A percentile compares a stretch with the other conserved stretches of the same genome.
Conservation (phyloP, 2,113 vertebrate species). For the Deroptyus accipitrinus region DNA sequence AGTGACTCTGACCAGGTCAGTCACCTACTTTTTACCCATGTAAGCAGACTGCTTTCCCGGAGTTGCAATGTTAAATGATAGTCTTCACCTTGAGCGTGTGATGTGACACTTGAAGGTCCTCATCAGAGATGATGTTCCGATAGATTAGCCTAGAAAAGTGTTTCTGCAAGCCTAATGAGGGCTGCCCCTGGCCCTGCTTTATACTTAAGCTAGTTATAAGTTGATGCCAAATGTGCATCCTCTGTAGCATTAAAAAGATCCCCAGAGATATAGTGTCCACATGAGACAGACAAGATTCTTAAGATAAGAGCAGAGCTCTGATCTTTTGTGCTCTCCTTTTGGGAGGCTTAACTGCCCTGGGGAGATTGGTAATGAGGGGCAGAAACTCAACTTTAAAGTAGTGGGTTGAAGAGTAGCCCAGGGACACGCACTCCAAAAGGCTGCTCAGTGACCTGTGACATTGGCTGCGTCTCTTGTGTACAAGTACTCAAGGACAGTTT, state of each 20-base stretch:
- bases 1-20: background rate
- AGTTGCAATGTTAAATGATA: background rate
- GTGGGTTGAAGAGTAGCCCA: background rate
- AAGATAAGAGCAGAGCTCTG: background rate
- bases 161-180: background rate
- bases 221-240: background rate
- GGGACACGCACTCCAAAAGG: background rate
- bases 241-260: background rate
- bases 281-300: background rate
- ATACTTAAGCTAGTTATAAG: background rate
- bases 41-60: background rate
- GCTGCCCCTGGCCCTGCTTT: background rate
- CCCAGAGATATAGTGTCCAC: background rate
- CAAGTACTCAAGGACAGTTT: background rate
- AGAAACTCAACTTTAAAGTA: background rate
- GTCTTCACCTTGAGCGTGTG: background rate
- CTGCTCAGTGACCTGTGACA: constrained; percentile 9
- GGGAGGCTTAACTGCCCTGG: background rate
- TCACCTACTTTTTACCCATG: background rate
- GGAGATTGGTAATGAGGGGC: constrained; percentile 12
- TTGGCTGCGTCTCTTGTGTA: background rate
- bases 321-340: background rate
- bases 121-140: background rate
- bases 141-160: background rate
- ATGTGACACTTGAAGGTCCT: background rate